Percentiles rank a stretch among this genome's conserved stretches.
These are phyloP conservation scores for Argya squamiceps DNA, from an alignment of 2,797 vertebrate genomes.

Conservation along the genomic window DNA sequence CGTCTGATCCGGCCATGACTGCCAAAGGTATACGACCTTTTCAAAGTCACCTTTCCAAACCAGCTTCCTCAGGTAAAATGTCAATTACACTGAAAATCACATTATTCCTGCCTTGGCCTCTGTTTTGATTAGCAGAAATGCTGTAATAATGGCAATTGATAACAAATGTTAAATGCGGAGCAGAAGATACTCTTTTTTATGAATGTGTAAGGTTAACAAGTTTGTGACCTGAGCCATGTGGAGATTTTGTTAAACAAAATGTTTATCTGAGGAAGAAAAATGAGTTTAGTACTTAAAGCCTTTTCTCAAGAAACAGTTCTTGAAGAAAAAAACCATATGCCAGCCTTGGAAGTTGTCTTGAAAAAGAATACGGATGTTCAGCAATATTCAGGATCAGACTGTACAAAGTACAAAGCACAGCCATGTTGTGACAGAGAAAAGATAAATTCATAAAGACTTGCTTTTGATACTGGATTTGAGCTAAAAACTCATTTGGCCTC, in stretches of 20 bases:
- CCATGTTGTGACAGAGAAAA: background rate
- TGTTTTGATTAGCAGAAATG: constrained; percentile 42
- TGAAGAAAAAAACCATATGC: background rate
- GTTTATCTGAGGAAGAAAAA: background rate
- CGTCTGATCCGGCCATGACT: constrained; percentile 80
- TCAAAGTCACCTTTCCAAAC: constrained; percentile 81
- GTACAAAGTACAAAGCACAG: background rate
- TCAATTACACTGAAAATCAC: constrained; percentile 39
- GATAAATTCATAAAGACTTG: background rate
- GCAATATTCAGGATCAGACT: background rate
- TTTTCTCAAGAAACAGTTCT: constrained; percentile 19
- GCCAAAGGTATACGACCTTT: constrained; percentile 63
- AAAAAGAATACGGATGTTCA: background rate
- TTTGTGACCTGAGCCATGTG: constrained; percentile 8
- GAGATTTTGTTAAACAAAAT: constrained; percentile 33
- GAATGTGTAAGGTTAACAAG: constrained; percentile 42
- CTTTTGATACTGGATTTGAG: constrained; percentile 16
- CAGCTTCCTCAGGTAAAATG: constrained; percentile 82
- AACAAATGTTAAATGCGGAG: constrained; percentile 33
- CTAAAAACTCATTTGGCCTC: background rate
- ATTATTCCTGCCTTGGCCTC: constrained; percentile 9
- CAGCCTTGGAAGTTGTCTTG: background rate
- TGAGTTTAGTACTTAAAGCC: background rate
- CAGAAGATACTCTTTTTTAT: constrained; percentile 1
- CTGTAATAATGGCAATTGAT: constrained; percentile 28